Evolutionary conservation across 1,140 invertebrate genomes (phyloP).

Genomic region (Eufriesea mexicana): DNA sequence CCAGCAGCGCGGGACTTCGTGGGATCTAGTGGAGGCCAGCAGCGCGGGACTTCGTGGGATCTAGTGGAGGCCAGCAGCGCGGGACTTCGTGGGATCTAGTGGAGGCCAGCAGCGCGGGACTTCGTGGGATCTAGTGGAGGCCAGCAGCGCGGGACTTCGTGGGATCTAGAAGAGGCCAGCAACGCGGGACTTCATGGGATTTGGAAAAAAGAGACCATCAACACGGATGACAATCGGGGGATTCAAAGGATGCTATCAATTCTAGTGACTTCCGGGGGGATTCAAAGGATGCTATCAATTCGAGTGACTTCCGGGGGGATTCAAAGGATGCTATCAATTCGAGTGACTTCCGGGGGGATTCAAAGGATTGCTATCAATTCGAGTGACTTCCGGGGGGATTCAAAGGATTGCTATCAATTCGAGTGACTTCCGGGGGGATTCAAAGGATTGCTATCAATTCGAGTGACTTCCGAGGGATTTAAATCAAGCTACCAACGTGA

Average conservation of each 20-base stretch:
- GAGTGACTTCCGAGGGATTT: no score
- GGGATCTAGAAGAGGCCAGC: neutral
- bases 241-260: neutral
- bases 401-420: no score
- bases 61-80: no score
- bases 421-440: no score
- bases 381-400: no score
- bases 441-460: no score
- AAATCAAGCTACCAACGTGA: neutral
- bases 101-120: neutral
- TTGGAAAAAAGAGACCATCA: neutral
- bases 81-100: neutral
- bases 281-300: neutral
- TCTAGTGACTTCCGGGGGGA: neutral
- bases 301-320: neutral
- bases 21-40: constrained; percentile 27
- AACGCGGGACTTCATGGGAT: neutral
- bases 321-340: no score
- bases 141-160: constrained; percentile 18
- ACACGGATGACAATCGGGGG: neutral
- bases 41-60: no score
- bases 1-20: neutral
- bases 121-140: neutral
- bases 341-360: no score
- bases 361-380: no score